Percentiles rank a stretch among this genome's conserved stretches.
Conservation (phyloP, 2,888 invertebrate genomes). For the Boloria euphrosyne region DNA sequence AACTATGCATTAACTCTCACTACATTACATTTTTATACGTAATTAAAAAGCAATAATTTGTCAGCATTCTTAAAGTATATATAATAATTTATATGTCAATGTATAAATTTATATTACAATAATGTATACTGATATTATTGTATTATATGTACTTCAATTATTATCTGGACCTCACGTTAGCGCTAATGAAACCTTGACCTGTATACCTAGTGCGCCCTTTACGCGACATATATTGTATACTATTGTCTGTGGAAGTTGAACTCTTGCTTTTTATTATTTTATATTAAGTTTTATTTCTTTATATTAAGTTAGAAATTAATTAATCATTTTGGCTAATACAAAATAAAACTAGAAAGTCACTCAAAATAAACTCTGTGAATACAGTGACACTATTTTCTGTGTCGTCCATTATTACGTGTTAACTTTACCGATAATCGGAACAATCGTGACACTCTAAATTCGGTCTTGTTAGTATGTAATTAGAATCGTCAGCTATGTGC, state of each 20-base stretch:
- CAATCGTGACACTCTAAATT: slow-evolving; percentile 67
- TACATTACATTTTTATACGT: background rate
- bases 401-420: slow-evolving; percentile 50
- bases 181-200: slow-evolving; percentile 74
- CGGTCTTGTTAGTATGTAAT: slow-evolving; percentile 72
- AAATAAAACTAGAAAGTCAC: background rate
- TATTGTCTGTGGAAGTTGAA: background rate
- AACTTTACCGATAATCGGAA: slow-evolving; percentile 59
- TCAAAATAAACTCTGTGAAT: slow-evolving; percentile 8
- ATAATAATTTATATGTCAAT: too few relatives aligned
- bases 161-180: slow-evolving; percentile 64
- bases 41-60: too few relatives aligned
- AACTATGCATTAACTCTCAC: background rate
- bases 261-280: background rate
- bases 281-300: too few relatives aligned
- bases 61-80: too few relatives aligned
- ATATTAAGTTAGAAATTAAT: too few relatives aligned
- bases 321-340: background rate
- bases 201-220: slow-evolving; percentile 54
- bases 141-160: slow-evolving; percentile 42
- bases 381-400: slow-evolving; percentile 42
- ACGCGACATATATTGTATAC: background rate
- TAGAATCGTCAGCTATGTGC: slow-evolving; percentile 61
- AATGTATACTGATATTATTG: slow-evolving; percentile 19
- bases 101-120: too few relatives aligned